phyloP scores from a whole-genome alignment of 2,113 vertebrate genomes.

The Phylloscopus trochilus region DNA sequence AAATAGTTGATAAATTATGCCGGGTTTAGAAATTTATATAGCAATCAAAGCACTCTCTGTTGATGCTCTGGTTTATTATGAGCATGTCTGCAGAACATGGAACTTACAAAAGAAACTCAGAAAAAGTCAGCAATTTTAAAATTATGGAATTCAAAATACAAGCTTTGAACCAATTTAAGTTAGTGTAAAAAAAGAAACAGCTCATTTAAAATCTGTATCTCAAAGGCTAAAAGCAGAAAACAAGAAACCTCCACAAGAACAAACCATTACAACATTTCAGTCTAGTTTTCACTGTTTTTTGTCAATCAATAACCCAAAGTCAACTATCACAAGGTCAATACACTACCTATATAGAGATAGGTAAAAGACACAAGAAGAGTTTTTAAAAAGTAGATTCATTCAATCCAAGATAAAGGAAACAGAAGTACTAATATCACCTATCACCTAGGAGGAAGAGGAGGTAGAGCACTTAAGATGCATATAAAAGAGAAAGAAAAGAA shows the following conservation, averaged over 20 bases:
- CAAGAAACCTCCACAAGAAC: background rate
- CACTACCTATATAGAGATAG: rapidly evolving
- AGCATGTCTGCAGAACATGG: background rate
- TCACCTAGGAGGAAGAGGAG: too few relatives aligned
- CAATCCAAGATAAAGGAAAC: background rate
- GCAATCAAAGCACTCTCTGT: background rate
- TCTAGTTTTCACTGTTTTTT: background rate
- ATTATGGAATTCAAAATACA: background rate
- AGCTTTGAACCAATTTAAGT: background rate
- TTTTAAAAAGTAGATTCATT: background rate
- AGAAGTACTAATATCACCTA: background rate
- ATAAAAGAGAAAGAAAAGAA: background rate
- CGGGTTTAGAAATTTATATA: background rate
- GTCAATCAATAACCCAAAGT: background rate
- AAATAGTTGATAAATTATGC: background rate
- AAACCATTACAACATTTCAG: background rate
- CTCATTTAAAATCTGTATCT: background rate
- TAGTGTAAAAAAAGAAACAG: background rate
- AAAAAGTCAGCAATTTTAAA: background rate
- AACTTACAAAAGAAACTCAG: background rate
- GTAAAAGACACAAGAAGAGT: background rate
- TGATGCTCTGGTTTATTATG: background rate
- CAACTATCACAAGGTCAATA: background rate
- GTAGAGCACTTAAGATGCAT: background rate
- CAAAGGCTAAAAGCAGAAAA: background rate